phyloP scores from a whole-genome alignment of 92 coral and sea anemone species.

The Epizoanthus stellaris region DNA sequence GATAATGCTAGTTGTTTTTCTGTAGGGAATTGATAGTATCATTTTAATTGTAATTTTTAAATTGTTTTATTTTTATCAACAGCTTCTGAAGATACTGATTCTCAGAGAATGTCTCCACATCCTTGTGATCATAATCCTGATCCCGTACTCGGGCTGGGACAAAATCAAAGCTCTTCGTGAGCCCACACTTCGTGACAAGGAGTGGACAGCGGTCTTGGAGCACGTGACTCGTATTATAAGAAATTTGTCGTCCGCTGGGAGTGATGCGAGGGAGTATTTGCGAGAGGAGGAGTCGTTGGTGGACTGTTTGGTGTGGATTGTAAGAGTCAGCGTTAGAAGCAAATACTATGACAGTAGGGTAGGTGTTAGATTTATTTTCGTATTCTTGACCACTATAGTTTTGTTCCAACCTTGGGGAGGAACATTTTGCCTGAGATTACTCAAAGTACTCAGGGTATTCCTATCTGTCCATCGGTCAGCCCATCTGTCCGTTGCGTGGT shows the following conservation, averaged over 20 bases:
- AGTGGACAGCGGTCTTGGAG: constrained; percentile 85
- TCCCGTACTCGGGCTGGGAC: constrained; percentile 95
- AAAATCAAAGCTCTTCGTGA: constrained; percentile 80
- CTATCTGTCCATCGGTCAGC: too few relatives aligned
- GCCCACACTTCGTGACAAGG: constrained; percentile 60
- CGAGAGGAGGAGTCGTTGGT: constrained; percentile 87
- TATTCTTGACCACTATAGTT: background rate
- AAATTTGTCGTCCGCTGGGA: constrained; percentile 94
- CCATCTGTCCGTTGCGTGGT: too few relatives aligned
- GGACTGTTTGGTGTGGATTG: constrained; percentile 89
- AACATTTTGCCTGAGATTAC: too few relatives aligned
- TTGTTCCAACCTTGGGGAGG: too few relatives aligned
- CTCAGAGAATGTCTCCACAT: constrained; percentile 83
- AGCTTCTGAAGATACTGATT: constrained; percentile 85
- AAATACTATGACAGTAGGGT: constrained; percentile 75
- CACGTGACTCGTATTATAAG: constrained; percentile 92
- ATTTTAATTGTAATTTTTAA: background rate
- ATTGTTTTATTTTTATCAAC: background rate
- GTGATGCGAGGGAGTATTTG: constrained; percentile 87
- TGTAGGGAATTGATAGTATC: too few relatives aligned
- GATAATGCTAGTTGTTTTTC: background rate
- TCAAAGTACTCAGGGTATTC: too few relatives aligned
- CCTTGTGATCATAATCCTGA: constrained; percentile 83
- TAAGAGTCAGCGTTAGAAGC: constrained; percentile 76
- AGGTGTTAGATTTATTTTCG: background rate